phyloP scores from a whole-genome alignment of 2,113 vertebrate species.

The Psittacula cyanocephala region DNA sequence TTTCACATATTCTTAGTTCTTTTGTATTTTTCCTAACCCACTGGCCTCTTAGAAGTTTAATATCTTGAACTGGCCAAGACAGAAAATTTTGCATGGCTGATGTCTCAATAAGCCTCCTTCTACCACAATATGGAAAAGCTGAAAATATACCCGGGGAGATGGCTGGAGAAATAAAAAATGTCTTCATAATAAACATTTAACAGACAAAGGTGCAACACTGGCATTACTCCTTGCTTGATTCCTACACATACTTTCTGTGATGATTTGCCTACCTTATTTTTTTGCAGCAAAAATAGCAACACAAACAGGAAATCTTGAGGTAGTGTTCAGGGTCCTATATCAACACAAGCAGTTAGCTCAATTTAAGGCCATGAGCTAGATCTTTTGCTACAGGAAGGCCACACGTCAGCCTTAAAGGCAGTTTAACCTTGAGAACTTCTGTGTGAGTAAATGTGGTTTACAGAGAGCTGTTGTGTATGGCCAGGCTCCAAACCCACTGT shows the following conservation, averaged over 20 bases:
- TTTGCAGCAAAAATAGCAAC: not conserved
- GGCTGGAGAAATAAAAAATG: not conserved
- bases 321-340: not conserved
- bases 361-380: not conserved
- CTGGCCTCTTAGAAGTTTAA: not conserved
- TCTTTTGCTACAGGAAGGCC: not conserved
- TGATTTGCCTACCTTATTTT: not conserved
- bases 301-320: not conserved
- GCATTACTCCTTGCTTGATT: not conserved
- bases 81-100: not conserved
- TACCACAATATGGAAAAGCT: not conserved
- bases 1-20: not conserved
- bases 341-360: not conserved
- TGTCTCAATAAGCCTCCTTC: not conserved
- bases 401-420: not conserved
- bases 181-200: not conserved
- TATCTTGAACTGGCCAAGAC: not conserved
- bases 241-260: not conserved
- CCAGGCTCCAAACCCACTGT: not conserved
- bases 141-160: not conserved
- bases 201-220: not conserved
- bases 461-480: not conserved
- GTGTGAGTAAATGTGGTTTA: accelerated
- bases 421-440: not conserved
- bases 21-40: not conserved